Percentiles rank a stretch among this genome's conserved stretches.
Conservation (phyloP, 2,797 vertebrate genomes). For the Octomys mimax region DNA sequence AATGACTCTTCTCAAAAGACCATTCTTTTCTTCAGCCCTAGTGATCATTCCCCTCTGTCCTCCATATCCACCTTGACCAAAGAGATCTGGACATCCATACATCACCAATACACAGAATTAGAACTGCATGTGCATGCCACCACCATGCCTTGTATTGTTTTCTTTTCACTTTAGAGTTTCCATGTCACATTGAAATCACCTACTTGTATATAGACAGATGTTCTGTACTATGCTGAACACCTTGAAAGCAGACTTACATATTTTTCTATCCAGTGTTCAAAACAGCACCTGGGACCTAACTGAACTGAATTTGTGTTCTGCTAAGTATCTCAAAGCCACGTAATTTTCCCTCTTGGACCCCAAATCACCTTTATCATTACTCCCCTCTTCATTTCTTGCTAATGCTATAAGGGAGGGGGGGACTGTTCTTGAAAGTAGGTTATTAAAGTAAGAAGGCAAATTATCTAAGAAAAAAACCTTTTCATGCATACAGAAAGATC, state of each 20-base stretch:
- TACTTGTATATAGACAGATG: neutral
- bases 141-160: neutral
- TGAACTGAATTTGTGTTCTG: neutral
- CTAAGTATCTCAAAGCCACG: neutral
- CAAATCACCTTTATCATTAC: slow-evolving; percentile 6
- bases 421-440: neutral
- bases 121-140: neutral
- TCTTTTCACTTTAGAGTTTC: neutral
- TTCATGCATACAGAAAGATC: neutral
- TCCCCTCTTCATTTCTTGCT: neutral
- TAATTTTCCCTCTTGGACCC: neutral
- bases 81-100: neutral
- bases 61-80: neutral
- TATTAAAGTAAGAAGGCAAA: slow-evolving; percentile 15
- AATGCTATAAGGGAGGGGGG: neutral
- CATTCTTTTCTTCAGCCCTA: neutral
- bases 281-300: neutral
- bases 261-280: neutral
- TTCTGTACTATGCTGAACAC: neutral
- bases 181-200: neutral
- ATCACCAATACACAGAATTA: neutral
- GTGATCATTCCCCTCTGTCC: neutral
- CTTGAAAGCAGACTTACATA: neutral
- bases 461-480: slow-evolving; percentile 22
- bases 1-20: neutral